phyloP scores from a whole-genome alignment of 2,113 vertebrate genomes.

The Anguilla rostrata region DNA sequence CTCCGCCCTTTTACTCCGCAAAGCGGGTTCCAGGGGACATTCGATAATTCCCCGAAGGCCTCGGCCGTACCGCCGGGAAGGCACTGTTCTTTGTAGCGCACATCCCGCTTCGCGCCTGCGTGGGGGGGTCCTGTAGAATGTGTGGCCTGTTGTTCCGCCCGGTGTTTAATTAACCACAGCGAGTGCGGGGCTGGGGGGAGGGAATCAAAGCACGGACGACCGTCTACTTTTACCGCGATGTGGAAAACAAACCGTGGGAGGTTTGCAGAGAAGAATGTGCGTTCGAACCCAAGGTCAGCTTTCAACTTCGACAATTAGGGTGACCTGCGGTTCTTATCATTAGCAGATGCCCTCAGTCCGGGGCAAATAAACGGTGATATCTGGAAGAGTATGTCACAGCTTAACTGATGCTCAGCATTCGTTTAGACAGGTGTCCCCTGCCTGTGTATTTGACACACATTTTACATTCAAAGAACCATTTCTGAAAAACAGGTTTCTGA shows the following conservation, averaged over 20 bases:
- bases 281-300: background rate
- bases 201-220: background rate
- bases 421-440: background rate
- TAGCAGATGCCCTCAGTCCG: background rate
- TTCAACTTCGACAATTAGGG: background rate
- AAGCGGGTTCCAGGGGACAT: background rate
- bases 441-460: background rate
- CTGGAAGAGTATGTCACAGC: background rate
- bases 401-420: background rate
- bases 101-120: background rate
- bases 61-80: conserved; percentile 11
- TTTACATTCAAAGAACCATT: background rate
- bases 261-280: background rate
- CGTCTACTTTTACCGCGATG: background rate
- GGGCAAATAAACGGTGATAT: background rate
- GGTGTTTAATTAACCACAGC: background rate
- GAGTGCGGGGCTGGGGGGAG: background rate
- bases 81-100: background rate
- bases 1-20: background rate
- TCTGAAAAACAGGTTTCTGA: background rate
- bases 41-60: background rate
- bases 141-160: conserved; percentile 1
- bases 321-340: background rate
- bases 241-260: background rate
- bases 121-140: background rate